Evolutionary conservation across 2,888 invertebrate genomes (phyloP).

Genomic region (Scaptomyza cyrtandrae): DNA sequence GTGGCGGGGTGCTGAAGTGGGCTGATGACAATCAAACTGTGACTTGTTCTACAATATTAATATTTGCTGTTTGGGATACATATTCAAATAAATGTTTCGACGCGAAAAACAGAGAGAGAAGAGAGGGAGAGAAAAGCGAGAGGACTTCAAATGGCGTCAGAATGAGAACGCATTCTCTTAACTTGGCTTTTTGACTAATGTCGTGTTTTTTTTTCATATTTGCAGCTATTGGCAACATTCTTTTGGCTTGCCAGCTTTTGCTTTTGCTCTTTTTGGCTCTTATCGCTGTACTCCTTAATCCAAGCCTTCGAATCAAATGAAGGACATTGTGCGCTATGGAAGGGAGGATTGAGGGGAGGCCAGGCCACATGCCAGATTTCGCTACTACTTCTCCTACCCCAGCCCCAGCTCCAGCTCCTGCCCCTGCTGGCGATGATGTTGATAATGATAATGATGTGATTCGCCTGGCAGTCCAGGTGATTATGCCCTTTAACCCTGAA

Average conservation of each 20-base stretch:
- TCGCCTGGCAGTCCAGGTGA: constrained; percentile 34
- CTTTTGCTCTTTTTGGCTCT: constrained; percentile 7
- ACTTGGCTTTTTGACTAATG: constrained; percentile 50
- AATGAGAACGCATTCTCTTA: constrained; percentile 7
- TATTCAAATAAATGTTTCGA: no score
- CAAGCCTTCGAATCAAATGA: constrained; percentile 55
- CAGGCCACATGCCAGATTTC: constrained; percentile 49
- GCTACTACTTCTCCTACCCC: constrained; percentile 7
- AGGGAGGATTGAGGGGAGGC: neutral
- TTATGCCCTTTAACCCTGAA: constrained; percentile 12
- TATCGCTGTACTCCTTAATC: constrained; percentile 48
- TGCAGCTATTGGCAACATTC: constrained; percentile 23
- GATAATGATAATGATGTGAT: constrained; percentile 20
- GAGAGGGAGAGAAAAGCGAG: neutral
- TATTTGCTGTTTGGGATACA: neutral
- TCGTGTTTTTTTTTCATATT: constrained; percentile 17
- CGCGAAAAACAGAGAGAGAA: neutral
- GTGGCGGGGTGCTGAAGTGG: neutral
- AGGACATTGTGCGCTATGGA: constrained; percentile 1
- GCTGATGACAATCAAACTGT: neutral
- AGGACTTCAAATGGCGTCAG: neutral
- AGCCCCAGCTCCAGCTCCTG: constrained; percentile 7
- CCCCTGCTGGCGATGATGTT: constrained; percentile 1
- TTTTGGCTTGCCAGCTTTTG: constrained; percentile 35
- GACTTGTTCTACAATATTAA: neutral